These are phyloP conservation scores for Sebastes kiyomatsui DNA, from an alignment of 2,797 vertebrate genomes.

Conservation along the genomic window DNA sequence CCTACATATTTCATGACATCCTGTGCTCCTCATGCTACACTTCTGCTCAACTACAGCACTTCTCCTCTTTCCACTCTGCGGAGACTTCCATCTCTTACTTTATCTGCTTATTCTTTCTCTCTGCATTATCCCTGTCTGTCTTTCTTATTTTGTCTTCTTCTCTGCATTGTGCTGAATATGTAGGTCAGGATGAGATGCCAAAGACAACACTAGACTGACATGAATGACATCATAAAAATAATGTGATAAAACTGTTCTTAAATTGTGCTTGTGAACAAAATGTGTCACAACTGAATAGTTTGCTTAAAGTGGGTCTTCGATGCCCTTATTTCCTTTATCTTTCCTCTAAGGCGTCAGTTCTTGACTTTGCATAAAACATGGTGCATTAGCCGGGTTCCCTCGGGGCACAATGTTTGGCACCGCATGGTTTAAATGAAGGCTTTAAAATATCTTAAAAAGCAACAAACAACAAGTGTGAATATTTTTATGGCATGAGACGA, in stretches of 20 bases:
- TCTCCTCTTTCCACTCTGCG: conserved; percentile 37
- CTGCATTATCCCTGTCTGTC: not conserved
- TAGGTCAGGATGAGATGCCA: conserved; percentile 46
- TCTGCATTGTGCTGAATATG: conserved; percentile 40
- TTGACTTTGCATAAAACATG: conserved; percentile 32
- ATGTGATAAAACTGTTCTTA: not conserved
- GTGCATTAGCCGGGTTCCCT: not conserved
- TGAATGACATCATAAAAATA: conserved; percentile 3
- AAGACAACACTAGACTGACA: not conserved
- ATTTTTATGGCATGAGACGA: not conserved
- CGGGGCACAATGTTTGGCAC: not conserved
- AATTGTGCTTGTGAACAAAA: conserved; percentile 17
- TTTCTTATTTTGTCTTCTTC: conserved; percentile 1
- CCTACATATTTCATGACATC: conserved; percentile 82
- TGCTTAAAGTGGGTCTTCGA: not conserved
- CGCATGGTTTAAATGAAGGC: conserved; percentile 11
- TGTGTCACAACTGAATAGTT: not conserved
- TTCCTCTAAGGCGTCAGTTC: conserved; percentile 11
- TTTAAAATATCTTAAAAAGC: conserved; percentile 20
- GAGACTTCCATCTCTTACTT: conserved; percentile 33
- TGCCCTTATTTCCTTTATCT: conserved; percentile 20
- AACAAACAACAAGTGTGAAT: not conserved
- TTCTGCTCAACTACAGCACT: conserved; percentile 47
- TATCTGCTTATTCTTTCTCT: not conserved
- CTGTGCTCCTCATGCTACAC: conserved; percentile 67